phyloP scores from a whole-genome alignment of 2,113 vertebrate genomes.

The Percopsis transmontana region DNA sequence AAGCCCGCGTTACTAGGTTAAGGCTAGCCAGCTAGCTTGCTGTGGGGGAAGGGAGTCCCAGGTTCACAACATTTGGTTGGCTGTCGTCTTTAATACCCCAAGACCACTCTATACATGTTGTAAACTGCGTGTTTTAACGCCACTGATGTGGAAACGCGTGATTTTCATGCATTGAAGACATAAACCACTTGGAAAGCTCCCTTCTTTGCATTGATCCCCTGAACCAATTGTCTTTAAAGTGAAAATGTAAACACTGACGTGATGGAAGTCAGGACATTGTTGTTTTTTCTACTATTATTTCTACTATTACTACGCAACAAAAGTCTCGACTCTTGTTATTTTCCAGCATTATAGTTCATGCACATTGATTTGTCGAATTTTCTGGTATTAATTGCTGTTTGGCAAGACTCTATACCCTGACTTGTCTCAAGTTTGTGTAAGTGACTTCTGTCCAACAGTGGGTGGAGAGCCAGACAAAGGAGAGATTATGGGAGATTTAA shows the following conservation, averaged over 20 bases:
- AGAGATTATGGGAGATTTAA: too few species aligned
- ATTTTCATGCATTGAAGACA: neutral
- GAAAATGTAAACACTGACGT: conserved; percentile 62
- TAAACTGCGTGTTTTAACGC: too few species aligned
- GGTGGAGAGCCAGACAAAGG: neutral
- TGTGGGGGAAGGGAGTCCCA: conserved; percentile 75
- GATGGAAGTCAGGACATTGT: neutral
- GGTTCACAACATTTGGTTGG: conserved; percentile 72
- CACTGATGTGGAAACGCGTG: too few species aligned
- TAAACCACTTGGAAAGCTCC: neutral
- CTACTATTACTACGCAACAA: neutral
- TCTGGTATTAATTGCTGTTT: conserved; percentile 12
- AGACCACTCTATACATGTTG: neutral
- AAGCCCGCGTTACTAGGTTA: conserved; percentile 42
- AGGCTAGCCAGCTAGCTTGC: conserved; percentile 54
- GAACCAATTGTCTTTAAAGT: conserved; percentile 46
- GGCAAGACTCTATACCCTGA: neutral
- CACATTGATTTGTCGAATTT: conserved; percentile 1
- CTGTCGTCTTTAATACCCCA: conserved; percentile 55
- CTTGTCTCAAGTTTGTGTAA: neutral
- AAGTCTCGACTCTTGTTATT: neutral
- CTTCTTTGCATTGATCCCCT: conserved; percentile 21
- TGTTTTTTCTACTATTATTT: conserved; percentile 3
- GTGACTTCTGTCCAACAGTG: neutral
- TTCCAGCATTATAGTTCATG: neutral